Percentiles rank a stretch among this genome's conserved stretches.
These are phyloP conservation scores for Adineta ricciae DNA, from an alignment of 2,888 invertebrate genomes.

Conservation along the genomic window DNA sequence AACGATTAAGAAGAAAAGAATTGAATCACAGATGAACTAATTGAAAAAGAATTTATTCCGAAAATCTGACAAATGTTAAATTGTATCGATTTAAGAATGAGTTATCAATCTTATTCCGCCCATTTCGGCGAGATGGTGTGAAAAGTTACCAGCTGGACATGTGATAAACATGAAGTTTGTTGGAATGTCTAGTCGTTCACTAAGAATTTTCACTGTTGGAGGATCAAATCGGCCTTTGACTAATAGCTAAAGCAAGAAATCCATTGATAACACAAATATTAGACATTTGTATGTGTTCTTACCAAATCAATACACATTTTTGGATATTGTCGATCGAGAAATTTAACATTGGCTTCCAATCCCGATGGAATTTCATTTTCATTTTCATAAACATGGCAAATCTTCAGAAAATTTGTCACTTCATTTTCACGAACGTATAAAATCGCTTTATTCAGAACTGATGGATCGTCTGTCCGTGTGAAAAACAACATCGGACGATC, in stretches of 20 bases:
- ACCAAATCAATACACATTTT: constrained; percentile 1
- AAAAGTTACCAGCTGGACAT: constrained; percentile 11
- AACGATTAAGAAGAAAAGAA: neutral
- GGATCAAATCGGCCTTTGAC: constrained; percentile 14
- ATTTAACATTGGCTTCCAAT: neutral
- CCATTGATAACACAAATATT: too few species aligned
- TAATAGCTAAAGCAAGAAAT: neutral
- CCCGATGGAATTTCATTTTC: neutral
- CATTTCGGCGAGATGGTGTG: neutral
- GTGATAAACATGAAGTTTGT: constrained; percentile 18
- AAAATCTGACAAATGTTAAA: neutral
- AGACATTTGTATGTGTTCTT: neutral
- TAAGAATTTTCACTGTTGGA: neutral
- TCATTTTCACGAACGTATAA: constrained; percentile 7
- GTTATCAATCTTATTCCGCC: constrained; percentile 5
- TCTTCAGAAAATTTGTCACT: neutral
- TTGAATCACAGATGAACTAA: neutral
- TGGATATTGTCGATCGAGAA: constrained; percentile 17
- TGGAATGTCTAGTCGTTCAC: neutral
- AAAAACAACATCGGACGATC: constrained; percentile 18
- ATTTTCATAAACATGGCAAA: neutral
- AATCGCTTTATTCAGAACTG: neutral
- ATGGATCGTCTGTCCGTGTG: neutral
- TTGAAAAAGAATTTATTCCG: neutral
- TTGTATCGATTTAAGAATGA: neutral